Conservation (phyloP, 1,140 invertebrate genomes). For the Anastatus disparis region DNA sequence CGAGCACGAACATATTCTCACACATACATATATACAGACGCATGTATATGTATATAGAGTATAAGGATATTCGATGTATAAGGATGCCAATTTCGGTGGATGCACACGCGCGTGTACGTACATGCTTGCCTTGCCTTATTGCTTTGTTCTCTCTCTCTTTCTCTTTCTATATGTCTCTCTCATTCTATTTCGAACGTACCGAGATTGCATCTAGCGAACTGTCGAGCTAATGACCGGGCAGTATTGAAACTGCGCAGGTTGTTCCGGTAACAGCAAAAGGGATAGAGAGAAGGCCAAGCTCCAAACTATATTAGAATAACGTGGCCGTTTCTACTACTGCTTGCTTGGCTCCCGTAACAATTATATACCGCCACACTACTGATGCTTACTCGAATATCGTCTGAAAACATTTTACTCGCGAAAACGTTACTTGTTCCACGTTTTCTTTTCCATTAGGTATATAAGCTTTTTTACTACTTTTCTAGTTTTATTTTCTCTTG, state of each 20-base stretch:
- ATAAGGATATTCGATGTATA: no score
- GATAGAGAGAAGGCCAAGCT: neutral
- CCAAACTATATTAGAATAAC: conserved; percentile 55
- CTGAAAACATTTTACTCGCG: neutral
- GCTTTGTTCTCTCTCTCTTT: conserved; percentile 2
- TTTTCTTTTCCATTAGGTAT: neutral
- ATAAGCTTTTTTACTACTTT: neutral
- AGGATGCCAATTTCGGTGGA: conserved; percentile 35
- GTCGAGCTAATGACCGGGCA: conserved; percentile 51
- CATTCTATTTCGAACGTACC: conserved; percentile 38
- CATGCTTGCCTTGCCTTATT: no score
- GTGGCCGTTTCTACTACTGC: conserved; percentile 47
- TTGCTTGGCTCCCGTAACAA: conserved; percentile 51
- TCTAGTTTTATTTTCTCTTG: no score
- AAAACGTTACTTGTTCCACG: neutral
- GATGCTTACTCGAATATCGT: conserved; percentile 31
- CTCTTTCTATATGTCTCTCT: no score
- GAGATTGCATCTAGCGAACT: conserved; percentile 54
- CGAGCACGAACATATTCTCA: conserved; percentile 15
- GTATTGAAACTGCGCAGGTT: conserved; percentile 57
- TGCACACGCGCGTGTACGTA: neutral
- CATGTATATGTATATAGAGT: no score
- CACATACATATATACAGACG: no score
- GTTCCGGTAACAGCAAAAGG: conserved; percentile 45
- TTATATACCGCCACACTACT: conserved; percentile 50